Percentiles rank a stretch among this genome's conserved stretches.
These are phyloP conservation scores for Lymantria dispar DNA, from an alignment of 2,888 invertebrate genomes.

Conservation along the genomic window DNA sequence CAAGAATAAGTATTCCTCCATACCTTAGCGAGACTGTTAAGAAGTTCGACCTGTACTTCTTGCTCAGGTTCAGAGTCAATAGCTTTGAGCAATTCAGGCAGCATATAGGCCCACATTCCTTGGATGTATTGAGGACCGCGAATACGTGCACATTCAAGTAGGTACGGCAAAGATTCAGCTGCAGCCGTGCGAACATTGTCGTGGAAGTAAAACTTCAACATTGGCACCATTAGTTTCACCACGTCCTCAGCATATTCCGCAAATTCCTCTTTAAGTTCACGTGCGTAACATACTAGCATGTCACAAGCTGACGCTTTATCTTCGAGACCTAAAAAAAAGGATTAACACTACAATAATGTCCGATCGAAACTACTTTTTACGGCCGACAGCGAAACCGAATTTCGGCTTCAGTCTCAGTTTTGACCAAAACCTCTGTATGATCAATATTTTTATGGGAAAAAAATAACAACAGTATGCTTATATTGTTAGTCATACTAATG, in stretches of 20 bases:
- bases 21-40: conserved; percentile 90
- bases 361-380: no score
- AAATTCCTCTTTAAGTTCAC: conserved; percentile 93
- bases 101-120: conserved; percentile 94
- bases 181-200: conserved; percentile 96
- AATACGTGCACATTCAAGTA: conserved; percentile 93
- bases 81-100: conserved; percentile 93
- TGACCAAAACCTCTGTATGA: no score
- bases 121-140: conserved; percentile 86
- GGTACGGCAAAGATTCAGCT: conserved; percentile 93
- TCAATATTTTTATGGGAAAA: no score
- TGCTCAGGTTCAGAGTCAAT: conserved; percentile 95
- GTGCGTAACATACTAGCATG: conserved; percentile 97
- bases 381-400: no score
- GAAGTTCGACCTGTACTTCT: conserved; percentile 91
- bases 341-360: background rate
- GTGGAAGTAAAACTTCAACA: conserved; percentile 96
- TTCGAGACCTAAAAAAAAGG: conserved; percentile 89
- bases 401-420: no score
- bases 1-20: background rate
- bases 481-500: no score
- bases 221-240: conserved; percentile 92
- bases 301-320: conserved; percentile 98
- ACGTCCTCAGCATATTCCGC: conserved; percentile 84
- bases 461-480: no score